phyloP scores from a whole-genome alignment of 2,113 vertebrate species.

The human region GRCh38 chr7:42653501-42654000 shows the following conservation, averaged over 20 bases:
- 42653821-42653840: neutral
- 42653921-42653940: neutral
- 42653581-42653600: neutral
- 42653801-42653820: neutral
- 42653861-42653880: neutral
- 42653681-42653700: neutral
- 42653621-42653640: neutral
- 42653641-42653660: neutral
- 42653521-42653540: neutral
- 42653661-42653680: neutral
- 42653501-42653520: neutral
- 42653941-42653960: neutral
- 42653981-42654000: neutral
- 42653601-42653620: neutral
- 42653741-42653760: neutral
- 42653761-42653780: neutral
- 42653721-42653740: neutral
- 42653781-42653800: neutral
- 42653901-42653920: neutral
- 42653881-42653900: neutral
- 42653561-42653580: neutral
- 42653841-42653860: neutral
- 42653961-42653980: neutral
- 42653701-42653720: neutral
- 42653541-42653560: neutral